phyloP scores from a whole-genome alignment of 2,797 vertebrate genomes.

The Ibycter americanus region DNA sequence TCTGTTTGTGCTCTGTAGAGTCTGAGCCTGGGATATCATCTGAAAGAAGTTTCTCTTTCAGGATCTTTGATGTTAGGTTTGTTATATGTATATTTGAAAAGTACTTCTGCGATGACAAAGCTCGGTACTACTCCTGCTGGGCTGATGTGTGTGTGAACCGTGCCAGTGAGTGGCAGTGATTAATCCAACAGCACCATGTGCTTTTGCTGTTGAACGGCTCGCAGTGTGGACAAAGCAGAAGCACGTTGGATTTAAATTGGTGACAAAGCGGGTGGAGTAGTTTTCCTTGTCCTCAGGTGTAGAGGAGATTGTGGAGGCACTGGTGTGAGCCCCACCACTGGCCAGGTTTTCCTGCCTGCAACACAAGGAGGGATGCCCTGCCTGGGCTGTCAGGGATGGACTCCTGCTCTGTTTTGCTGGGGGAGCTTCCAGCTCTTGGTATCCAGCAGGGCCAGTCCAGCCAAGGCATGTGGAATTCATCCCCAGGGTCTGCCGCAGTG shows the following conservation, averaged over 20 bases:
- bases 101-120: constrained; percentile 55
- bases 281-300: neutral
- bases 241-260: neutral
- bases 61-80: constrained; percentile 62
- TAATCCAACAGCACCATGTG: neutral
- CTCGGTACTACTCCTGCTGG: constrained; percentile 16
- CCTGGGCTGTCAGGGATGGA: neutral
- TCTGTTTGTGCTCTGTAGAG: constrained; percentile 46
- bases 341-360: neutral
- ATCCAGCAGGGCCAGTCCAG: fast-evolving
- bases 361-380: neutral
- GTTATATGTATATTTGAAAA: constrained; percentile 69
- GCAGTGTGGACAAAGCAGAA: neutral
- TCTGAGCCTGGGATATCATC: constrained; percentile 35
- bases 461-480: fast-evolving
- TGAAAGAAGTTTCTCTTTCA: constrained; percentile 47
- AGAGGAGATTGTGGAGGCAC: neutral
- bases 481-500: neutral
- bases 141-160: constrained; percentile 40
- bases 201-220: neutral
- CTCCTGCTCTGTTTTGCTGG: neutral
- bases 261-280: neutral
- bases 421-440: neutral
- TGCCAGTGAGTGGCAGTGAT: constrained; percentile 10
- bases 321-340: fast-evolving